Percentiles rank a stretch among this genome's conserved stretches.
Evolutionary conservation across 53 echinoderm and acorn worm species (phyloP).

Genomic region (Holothuria leucospilota): DNA sequence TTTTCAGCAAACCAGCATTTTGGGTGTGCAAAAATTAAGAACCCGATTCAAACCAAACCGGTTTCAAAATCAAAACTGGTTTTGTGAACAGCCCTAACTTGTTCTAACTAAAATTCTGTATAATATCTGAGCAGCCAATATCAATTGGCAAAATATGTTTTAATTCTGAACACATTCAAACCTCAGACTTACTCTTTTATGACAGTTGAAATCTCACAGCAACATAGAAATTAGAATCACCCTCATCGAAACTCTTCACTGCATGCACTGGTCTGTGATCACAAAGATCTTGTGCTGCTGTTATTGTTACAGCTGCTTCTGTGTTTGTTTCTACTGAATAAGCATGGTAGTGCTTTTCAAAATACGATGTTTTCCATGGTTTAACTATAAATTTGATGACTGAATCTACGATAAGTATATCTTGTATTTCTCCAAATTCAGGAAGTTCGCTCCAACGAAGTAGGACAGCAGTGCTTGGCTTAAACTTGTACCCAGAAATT

Average conservation of each 20-base stretch:
- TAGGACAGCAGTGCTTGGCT: slow-evolving; percentile 47
- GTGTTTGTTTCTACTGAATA: slow-evolving; percentile 29
- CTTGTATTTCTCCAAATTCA: slow-evolving; percentile 49
- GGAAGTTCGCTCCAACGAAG: slow-evolving; percentile 55
- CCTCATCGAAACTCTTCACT: slow-evolving; percentile 31
- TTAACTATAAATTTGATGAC: slow-evolving; percentile 30
- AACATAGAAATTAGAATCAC: slow-evolving; percentile 22
- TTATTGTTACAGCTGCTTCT: background rate
- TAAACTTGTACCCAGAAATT: slow-evolving; percentile 49
- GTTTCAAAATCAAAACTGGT: too few species aligned
- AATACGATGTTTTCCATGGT: slow-evolving; percentile 50
- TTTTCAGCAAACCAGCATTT: too few species aligned
- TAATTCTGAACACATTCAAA: too few species aligned
- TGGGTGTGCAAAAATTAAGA: too few species aligned
- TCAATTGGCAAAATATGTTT: too few species aligned
- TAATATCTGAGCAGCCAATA: too few species aligned
- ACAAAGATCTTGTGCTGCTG: slow-evolving; percentile 3
- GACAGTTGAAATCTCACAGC: background rate
- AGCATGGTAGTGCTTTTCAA: slow-evolving; percentile 54
- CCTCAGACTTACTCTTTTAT: background rate
- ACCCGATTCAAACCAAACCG: too few species aligned
- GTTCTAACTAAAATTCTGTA: too few species aligned
- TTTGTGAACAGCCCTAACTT: too few species aligned
- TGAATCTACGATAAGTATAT: slow-evolving; percentile 47
- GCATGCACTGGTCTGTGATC: slow-evolving; percentile 60